Evolutionary conservation across 2,797 vertebrate species (phyloP), one percentile per base, ranked within the genome.

Genomic region (Dipus sagitta): DNA sequence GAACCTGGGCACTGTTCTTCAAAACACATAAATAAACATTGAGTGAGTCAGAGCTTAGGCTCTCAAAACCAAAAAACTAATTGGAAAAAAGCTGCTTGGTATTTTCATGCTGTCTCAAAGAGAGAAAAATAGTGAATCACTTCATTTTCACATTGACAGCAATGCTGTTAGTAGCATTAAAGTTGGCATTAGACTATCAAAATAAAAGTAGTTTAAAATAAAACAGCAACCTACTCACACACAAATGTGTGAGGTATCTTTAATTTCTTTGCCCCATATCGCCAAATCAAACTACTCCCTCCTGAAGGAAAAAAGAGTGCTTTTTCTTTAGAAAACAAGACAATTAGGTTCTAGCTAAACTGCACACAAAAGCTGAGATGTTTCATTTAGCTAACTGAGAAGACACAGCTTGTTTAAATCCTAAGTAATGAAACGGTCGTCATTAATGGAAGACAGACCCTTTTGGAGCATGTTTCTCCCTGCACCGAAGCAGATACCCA

Each of bases 311-410:
- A 47, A 67, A 93, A 79, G 13, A 86, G 62, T 93, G 77, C 15
- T 82, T 96, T 92, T 91, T 58, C 84, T 93, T 90, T 87, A 92
- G 77, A 86, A 95, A 96, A 94, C 86, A 90, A 94, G 96, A 68
- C 92, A 96, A 91, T 96, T 84, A 93, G 88, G 68, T 60, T 92
- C 88, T 84, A 84, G 77, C 77, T 92, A 90, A 87, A 71, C 83
- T 91, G 74, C 74, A 94, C 67, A 75, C 72, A 92, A 77, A 94
- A 92, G 82, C 86, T 81, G 79, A 96, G 90, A 47, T 74, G 82
- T 96, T 97, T 95, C 96, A 84, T 94, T 95, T 92, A 91, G 68
- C 95, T 95, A 95, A 91, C 84, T 52, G 54, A 90, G 86, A 95
- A 92, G 90, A 94, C 84, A 93, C 28, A 68, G 72, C 74, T 88